Percentiles rank a stretch among this genome's conserved stretches.
Conservation (phyloP, 2,888 invertebrate species). For the Dicyrtomina minuta region DNA sequence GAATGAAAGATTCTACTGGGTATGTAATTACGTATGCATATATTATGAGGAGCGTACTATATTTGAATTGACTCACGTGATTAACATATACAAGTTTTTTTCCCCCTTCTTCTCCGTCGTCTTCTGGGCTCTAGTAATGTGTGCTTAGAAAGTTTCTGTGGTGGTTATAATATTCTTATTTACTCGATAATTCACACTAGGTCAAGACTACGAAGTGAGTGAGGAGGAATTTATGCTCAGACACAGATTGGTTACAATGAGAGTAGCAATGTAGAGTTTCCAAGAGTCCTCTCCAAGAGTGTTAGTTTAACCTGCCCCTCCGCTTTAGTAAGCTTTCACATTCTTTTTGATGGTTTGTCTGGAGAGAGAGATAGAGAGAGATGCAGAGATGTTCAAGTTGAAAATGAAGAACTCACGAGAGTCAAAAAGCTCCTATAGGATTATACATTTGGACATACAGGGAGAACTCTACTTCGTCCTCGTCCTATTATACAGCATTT, state of each 20-base stretch:
- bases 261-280: slow-evolving; percentile 1
- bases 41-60: not conserved
- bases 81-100: slow-evolving; percentile 25
- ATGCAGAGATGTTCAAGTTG: not conserved
- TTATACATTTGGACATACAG: too few relatives aligned
- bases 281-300: slow-evolving; percentile 1
- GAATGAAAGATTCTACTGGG: not conserved
- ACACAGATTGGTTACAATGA: not conserved
- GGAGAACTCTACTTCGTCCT: too few relatives aligned
- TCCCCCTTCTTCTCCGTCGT: too few relatives aligned
- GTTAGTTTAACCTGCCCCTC: not conserved
- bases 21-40: not conserved
- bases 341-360: not conserved
- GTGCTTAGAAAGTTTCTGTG: slow-evolving; percentile 10
- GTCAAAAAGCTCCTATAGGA: too few relatives aligned
- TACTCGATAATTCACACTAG: slow-evolving; percentile 49
- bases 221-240: slow-evolving; percentile 21
- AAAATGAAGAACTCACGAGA: too few relatives aligned
- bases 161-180: slow-evolving; percentile 35
- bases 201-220: slow-evolving; percentile 26
- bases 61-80: slow-evolving; percentile 21
- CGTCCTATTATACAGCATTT: too few relatives aligned
- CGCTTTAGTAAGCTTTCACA: slow-evolving; percentile 3
- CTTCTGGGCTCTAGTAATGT: not conserved
- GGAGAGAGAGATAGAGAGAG: not conserved